Evolutionary conservation across 2,888 invertebrate species (phyloP).

Genomic region (Lacanobia oleracea): DNA sequence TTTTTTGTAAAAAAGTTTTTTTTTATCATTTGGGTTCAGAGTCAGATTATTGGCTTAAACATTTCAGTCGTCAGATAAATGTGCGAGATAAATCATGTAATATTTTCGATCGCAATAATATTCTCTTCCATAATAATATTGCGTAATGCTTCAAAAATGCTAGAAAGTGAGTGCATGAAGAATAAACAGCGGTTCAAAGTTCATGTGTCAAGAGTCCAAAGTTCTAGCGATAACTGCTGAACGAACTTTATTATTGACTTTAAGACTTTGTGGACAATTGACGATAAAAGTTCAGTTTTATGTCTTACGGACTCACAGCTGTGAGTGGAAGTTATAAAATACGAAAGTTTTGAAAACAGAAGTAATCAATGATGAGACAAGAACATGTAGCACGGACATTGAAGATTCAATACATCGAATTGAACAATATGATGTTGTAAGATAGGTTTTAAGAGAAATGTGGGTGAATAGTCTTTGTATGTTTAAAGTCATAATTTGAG

Average conservation of each 20-base stretch:
- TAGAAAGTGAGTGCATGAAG: slow-evolving; percentile 26
- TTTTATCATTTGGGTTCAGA: slow-evolving; percentile 29
- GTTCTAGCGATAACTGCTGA: background rate
- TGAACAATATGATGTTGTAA: background rate
- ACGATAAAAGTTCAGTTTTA: slow-evolving; percentile 1
- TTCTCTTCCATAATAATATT: background rate
- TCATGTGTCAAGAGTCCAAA: slow-evolving; percentile 1
- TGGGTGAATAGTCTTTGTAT: too few relatives aligned
- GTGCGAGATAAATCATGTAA: background rate
- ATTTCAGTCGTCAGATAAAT: background rate
- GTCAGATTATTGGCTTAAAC: slow-evolving; percentile 15
- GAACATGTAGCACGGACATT: background rate
- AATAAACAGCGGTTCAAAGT: slow-evolving; percentile 7
- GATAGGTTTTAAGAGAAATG: background rate
- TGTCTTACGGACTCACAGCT: background rate
- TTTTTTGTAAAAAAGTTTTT: too few relatives aligned
- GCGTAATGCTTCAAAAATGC: background rate
- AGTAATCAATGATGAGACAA: background rate
- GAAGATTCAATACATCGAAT: background rate
- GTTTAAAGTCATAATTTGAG: too few relatives aligned
- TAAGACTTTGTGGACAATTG: background rate
- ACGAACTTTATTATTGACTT: slow-evolving; percentile 9
- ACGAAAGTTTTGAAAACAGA: background rate
- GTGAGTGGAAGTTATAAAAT: background rate
- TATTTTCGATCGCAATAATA: background rate